Conservation (phyloP, 2,888 invertebrate genomes). For the Trachelus troglodyta region DNA sequence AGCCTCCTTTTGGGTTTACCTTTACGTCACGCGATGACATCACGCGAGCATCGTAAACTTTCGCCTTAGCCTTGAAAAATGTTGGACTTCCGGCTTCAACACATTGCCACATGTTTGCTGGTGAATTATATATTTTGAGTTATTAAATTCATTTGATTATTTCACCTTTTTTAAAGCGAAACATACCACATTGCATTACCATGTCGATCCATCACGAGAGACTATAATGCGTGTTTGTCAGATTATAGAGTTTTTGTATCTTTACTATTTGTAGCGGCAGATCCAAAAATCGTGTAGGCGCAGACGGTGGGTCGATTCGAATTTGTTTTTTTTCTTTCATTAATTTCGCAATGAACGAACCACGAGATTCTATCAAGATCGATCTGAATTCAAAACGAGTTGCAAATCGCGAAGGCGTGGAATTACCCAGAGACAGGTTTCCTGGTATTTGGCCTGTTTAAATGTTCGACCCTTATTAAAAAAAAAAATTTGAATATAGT, state of each 20-base stretch:
- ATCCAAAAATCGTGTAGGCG: neutral
- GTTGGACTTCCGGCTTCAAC: neutral
- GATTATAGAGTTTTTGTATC: neutral
- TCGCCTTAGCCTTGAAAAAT: neutral
- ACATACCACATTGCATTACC: neutral
- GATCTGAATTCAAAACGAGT: neutral
- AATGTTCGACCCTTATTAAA: neutral
- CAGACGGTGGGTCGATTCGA: neutral
- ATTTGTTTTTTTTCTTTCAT: neutral
- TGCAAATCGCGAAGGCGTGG: neutral
- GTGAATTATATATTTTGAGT: neutral
- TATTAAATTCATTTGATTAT: neutral
- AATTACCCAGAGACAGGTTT: neutral
- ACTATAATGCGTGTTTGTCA: neutral
- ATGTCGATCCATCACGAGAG: neutral
- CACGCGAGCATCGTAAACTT: neutral
- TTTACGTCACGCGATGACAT: neutral
- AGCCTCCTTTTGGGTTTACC: neutral
- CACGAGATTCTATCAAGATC: neutral
- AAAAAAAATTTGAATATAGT: neutral
- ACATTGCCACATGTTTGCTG: neutral
- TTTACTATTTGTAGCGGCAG: neutral
- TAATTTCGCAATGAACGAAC: neutral
- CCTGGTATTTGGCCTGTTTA: neutral
- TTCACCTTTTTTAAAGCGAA: neutral